Evolutionary conservation across 2,797 vertebrate species (phyloP).

Genomic region (Spheniscus humboldti): DNA sequence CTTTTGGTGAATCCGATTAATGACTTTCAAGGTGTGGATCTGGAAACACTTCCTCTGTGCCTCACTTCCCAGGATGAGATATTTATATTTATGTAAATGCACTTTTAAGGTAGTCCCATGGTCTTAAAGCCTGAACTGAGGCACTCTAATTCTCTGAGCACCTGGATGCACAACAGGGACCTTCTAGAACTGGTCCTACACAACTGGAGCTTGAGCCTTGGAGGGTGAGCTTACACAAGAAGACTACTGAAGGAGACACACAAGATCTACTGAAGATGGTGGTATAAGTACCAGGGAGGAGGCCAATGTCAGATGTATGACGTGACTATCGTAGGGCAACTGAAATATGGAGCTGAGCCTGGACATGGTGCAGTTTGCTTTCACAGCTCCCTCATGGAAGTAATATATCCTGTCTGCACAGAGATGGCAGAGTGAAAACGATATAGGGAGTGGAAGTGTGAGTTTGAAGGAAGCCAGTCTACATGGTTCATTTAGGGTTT

Average conservation of each 20-base stretch:
- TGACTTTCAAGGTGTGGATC: background rate
- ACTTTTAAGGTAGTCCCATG: background rate
- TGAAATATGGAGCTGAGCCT: background rate
- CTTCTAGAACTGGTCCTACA: background rate
- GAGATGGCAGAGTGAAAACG: background rate
- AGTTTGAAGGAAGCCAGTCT: background rate
- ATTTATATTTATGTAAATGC: background rate
- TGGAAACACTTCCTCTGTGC: background rate
- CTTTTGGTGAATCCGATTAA: background rate
- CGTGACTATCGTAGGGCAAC: background rate
- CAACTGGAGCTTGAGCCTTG: background rate
- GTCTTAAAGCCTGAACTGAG: background rate
- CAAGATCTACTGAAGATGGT: background rate
- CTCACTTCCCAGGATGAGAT: background rate
- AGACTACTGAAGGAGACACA: background rate
- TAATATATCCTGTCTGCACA: background rate
- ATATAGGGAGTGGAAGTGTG: background rate
- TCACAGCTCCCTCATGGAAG: background rate
- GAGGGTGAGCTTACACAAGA: background rate
- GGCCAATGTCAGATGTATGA: background rate
- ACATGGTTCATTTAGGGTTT: background rate
- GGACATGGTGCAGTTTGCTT: background rate
- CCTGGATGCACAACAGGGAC: background rate
- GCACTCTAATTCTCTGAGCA: background rate
- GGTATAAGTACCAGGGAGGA: background rate